These are phyloP conservation scores for Calycopis cecrops DNA, from an alignment of 1,140 invertebrate species.

Conservation along the genomic window DNA sequence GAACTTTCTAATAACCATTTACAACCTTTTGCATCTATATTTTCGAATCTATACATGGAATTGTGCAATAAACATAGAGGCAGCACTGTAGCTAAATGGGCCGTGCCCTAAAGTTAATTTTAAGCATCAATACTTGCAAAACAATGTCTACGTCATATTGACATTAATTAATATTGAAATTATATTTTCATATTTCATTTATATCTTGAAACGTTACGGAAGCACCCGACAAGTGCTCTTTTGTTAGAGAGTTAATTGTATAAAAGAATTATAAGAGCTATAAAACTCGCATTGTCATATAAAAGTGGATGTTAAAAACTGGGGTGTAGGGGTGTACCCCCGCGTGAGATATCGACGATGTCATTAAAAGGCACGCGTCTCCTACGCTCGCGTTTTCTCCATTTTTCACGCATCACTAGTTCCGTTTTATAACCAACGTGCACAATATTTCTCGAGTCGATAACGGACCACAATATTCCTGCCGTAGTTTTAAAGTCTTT, in stretches of 20 bases:
- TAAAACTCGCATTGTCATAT: slow-evolving; percentile 64
- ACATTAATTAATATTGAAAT: too few relatives aligned
- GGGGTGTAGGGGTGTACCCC: slow-evolving; percentile 34
- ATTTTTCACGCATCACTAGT: slow-evolving; percentile 55
- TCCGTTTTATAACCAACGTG: slow-evolving; percentile 41
- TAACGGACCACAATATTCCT: too few relatives aligned
- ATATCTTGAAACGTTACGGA: slow-evolving; percentile 43
- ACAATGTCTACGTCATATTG: too few relatives aligned
- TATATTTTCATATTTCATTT: too few relatives aligned
- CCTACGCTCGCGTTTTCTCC: slow-evolving; percentile 33
- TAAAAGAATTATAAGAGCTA: slow-evolving; percentile 60
- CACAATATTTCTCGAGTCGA: slow-evolving; percentile 31
- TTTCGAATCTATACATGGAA: too few relatives aligned
- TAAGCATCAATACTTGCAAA: too few relatives aligned
- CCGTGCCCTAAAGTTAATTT: too few relatives aligned
- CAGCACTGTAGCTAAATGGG: too few relatives aligned
- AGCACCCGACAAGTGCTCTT: slow-evolving; percentile 38
- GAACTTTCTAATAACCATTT: too few relatives aligned
- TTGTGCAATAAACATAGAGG: too few relatives aligned
- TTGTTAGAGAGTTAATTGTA: slow-evolving; percentile 55
- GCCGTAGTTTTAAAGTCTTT: too few relatives aligned
- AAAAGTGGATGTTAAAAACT: slow-evolving; percentile 60
- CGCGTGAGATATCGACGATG: slow-evolving; percentile 41
- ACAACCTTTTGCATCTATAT: too few relatives aligned
- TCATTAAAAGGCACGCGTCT: slow-evolving; percentile 56